Evolutionary conservation across 2,113 vertebrate genomes (phyloP), one percentile per base, ranked within the genome.

Genomic region (Spheniscus mendiculus): DNA sequence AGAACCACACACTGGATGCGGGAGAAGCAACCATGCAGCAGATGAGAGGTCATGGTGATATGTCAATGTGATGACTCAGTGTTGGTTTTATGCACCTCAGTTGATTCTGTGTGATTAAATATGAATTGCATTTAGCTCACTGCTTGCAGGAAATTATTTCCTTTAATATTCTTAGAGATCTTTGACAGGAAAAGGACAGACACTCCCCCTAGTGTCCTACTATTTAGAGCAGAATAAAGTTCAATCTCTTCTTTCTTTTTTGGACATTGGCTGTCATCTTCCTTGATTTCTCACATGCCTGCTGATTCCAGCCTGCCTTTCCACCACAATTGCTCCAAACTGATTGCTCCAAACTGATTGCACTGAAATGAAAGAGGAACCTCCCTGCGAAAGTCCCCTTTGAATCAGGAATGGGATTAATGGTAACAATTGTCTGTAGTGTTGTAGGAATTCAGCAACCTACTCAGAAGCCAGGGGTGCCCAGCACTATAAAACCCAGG

Each of bases 191-290:
- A 77, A 96, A 96, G 53, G 62, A 52, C 91, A 83, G 95, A 89
- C 30, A 26, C 96, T 96, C 97, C 97, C 87, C 66, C 95, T 95
- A 95, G 91, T 44, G 97, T 85, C 36, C 38, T 61, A 11, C 17
- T 85, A 4, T 25, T 80, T 25, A 70, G 7, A 65, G 30, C 22
- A 49, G 47, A 53, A 36, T 58, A 5, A 71, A 87, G 3, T 55
- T 83, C 52, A 45, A 3, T 20, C n/a, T 29, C 25, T 55, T 40
- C 30, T 55, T 44, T 56, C 15, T 23, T 50, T 73, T 83, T 32
- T 36, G 26, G 29, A 38, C 15, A 4, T 4, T 67, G 25, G 1
- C 77, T 76, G 19, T 69, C 36, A 38, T 49, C 23, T 82, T 32
- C 45, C 61, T 61, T 74, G 56, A 69, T 89, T 93, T 73, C 21